Evolutionary conservation across 2,797 vertebrate species (phyloP), one percentile per base, ranked within the genome.

Genomic region (Tragelaphus oryx): DNA sequence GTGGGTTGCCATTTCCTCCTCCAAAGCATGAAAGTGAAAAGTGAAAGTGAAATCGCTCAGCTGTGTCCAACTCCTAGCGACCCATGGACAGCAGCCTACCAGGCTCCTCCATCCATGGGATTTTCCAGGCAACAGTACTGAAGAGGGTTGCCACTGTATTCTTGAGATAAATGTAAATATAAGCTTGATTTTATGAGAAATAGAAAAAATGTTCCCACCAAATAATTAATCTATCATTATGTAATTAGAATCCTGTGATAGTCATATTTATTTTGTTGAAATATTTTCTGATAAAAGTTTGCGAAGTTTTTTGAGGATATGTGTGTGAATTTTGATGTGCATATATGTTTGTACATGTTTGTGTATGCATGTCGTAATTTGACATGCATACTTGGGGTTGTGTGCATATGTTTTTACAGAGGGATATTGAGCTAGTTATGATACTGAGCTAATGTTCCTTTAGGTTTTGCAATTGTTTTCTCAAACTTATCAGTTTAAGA

Each of bases 51-150:
- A 60, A 6, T 28, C 3, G 0, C 57, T 60, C 12, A 59, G 57
- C 14, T 1, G 6, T 60, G 28, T 60, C 57, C 0, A 0, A 60
- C 28, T 60, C 57, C 14, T 60, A 60, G 57, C 0, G 12, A 30
- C 26, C 12, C 6, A 30, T 14, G 57, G 57, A 60, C 28, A 7
- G 57, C 3, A 1, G 57, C 57, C 28, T 30, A 60, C 12, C 57
- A 60, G 57, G 6, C 57, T 60, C 12, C 57, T 59, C 57, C 2
- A 0, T 59, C 57, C 12, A 28, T 59, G 26, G 22, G 26, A 59
- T 59, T 59, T 59, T 28, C 26, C 57, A 13, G 57, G 26, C 57
- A 59, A 59, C 5, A 28, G 57, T 14, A 59, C 11, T 59, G 26
- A 12, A 59, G 57, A 28, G 57, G 57, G 57, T 59, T 59, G 57